These are phyloP conservation scores for Ganaspis brasiliensis DNA, from an alignment of 2,888 invertebrate genomes.

Conservation along the genomic window DNA sequence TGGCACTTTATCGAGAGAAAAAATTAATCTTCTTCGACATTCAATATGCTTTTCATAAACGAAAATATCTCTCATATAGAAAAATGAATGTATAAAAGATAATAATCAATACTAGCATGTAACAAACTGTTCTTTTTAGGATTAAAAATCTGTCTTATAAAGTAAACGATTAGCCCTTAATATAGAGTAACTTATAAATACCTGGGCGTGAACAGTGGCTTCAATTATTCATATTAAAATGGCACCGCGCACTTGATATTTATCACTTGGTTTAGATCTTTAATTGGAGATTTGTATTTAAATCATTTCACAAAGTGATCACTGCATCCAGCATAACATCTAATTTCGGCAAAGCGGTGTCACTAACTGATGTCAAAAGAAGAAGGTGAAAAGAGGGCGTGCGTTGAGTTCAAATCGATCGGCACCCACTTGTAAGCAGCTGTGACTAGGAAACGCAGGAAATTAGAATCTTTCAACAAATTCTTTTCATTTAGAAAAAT, in stretches of 20 bases:
- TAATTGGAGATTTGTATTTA: conserved; percentile 43
- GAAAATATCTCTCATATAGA: too few species aligned
- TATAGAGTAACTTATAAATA: conserved; percentile 44
- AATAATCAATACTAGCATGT: too few species aligned
- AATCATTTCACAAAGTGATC: conserved; percentile 43
- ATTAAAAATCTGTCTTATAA: not conserved
- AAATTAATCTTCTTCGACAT: too few species aligned
- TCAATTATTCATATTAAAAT: conserved; percentile 49
- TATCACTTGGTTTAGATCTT: conserved; percentile 33
- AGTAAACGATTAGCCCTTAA: not conserved
- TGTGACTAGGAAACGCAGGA: not conserved
- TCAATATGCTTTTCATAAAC: too few species aligned
- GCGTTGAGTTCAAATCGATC: conserved; percentile 78
- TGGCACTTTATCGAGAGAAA: too few species aligned
- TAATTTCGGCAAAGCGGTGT: conserved; percentile 68
- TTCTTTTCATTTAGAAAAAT: not conserved
- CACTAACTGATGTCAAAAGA: conserved; percentile 68
- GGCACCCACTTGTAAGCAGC: conserved; percentile 57
- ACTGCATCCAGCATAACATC: conserved; percentile 50
- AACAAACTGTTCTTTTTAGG: not conserved
- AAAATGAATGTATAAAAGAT: too few species aligned
- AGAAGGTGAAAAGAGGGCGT: conserved; percentile 67
- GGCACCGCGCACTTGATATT: conserved; percentile 19
- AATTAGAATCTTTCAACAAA: conserved; percentile 6
- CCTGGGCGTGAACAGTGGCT: conserved; percentile 59